Percentiles rank a stretch among this genome's conserved stretches.
phyloP scores from a whole-genome alignment of 2,888 invertebrate genomes.

The Caenorhabditis plicata region DNA sequence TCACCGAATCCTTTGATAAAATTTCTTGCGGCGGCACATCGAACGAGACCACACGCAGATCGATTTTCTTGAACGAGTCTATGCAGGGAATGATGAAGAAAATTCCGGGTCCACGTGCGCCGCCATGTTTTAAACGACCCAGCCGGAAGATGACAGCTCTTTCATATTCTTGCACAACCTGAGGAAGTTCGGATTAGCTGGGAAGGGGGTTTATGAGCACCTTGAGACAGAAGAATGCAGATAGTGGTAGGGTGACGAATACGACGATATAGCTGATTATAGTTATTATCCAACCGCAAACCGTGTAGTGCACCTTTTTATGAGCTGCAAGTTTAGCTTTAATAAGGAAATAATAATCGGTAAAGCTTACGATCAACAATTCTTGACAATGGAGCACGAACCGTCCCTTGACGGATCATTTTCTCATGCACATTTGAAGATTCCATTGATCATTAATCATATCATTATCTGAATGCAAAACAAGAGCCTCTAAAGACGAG shows the following conservation, averaged over 20 bases:
- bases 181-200: not conserved
- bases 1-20: slow-evolving; percentile 93
- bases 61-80: slow-evolving; percentile 74
- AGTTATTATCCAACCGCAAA: slow-evolving; percentile 63
- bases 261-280: slow-evolving; percentile 59
- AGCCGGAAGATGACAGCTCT: slow-evolving; percentile 83
- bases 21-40: slow-evolving; percentile 98
- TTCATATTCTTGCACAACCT: slow-evolving; percentile 70
- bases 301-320: slow-evolving; percentile 28
- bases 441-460: too few species aligned
- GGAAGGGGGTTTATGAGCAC: slow-evolving; percentile 28
- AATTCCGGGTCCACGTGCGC: slow-evolving; percentile 74
- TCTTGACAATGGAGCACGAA: slow-evolving; percentile 26
- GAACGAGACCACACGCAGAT: slow-evolving; percentile 89
- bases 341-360: too few species aligned
- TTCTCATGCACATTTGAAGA: too few species aligned
- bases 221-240: slow-evolving; percentile 62
- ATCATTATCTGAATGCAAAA: too few species aligned
- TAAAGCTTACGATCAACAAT: slow-evolving; percentile 36
- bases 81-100: slow-evolving; percentile 76
- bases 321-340: slow-evolving; percentile 22
- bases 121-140: slow-evolving; percentile 76
- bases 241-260: slow-evolving; percentile 58
- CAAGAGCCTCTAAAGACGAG: too few species aligned
- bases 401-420: slow-evolving; percentile 36